Evolutionary conservation across 2,797 vertebrate genomes (phyloP), one percentile per base, ranked within the genome.

Genomic region (Spea hammondii): DNA sequence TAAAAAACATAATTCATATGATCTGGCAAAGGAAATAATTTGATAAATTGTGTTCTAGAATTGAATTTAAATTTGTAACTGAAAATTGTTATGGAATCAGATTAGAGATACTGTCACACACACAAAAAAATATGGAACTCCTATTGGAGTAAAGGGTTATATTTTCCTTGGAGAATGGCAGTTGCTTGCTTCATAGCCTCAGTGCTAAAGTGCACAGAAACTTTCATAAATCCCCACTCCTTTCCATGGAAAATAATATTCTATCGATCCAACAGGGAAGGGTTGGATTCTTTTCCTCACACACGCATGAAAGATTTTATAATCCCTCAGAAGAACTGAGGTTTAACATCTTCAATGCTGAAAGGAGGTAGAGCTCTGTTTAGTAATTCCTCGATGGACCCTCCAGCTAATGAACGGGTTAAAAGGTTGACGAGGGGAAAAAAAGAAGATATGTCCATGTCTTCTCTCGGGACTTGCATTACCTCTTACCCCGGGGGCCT

Each of bases 211-310:
- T 54, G 10, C 3, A n/a, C 17, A 50, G 72, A 75, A 82, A 82
- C 70, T 82, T 82, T 78, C 48, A 82, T 74, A 82, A 77, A 77
- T 78, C 80, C 60, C 65, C 44, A 55, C 75, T 74, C 65, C 70
- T 76, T 57, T 57, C 70, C 60, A 69, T 78, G 75, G 64, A 65
- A 82, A 82, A 82, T 77, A 77, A 82, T 70, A 78, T 73, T 70
- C 48, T 78, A 82, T 82, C 17, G 80, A 82, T 82, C 75, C 48
- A 48, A 74, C 46, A 14, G n/a, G 66, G 65, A 82, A 49, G 50
- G 68, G 49, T 68, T 59, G 65, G 70, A 49, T 65, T 73, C 65
- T 67, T 72, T 62, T 65, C 53, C 70, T 77, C 57, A 46, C 49
- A 76, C 75, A 74, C 49, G 75, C 80, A 77, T 82, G 65, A 82